Evolutionary conservation across 1,140 invertebrate genomes (phyloP), one percentile per base, ranked within the genome.

Genomic region (Orussus abietinus): DNA sequence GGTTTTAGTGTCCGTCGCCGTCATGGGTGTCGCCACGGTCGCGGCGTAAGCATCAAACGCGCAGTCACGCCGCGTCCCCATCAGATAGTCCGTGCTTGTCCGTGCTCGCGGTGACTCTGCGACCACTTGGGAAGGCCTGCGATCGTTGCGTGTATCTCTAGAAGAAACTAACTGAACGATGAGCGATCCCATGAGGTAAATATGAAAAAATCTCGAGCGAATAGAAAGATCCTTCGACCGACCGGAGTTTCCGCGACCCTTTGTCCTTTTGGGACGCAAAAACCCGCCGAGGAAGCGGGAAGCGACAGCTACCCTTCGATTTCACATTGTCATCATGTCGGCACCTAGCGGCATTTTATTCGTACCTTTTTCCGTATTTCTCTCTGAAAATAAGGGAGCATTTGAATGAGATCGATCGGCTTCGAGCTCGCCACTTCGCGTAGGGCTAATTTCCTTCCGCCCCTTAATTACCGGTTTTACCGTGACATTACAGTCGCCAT

Each of bases 301-400:
- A 40, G 38, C 51, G 37, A 51, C 40, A 45, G 38, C 48, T 46
- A 45, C 57, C 56, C 53, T 51, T 63, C 65, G 69, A 72, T 67
- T 71, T 64, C 55, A 70, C 66, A 44, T 66, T 72, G 69, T 72
- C 69, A 72, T 72, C 69, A 71, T 72, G 68, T 71, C 69, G 66
- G 64, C 64, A 51, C 44, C 42, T 47, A 38, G 47, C 51, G 42
- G 60, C 59, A 44, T 66, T 58, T 64, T 59, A 36, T 9, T 34
- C 25, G n/a, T 36, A 52, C 39, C 11, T 32, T 22, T 30, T 32
- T 22, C 11, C 14, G 30, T 41, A 5, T 12, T 22, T 6, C 10
- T 15, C 9, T 26, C 35, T 32, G 7, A 14, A 15, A 33, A 29
- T 4, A 10, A 12, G 29, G 5, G 7, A 33, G 22, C n/a, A n/a